These are phyloP conservation scores for Sinohyriopsis cumingii DNA, from an alignment of 2,888 invertebrate species.

Conservation along the genomic window DNA sequence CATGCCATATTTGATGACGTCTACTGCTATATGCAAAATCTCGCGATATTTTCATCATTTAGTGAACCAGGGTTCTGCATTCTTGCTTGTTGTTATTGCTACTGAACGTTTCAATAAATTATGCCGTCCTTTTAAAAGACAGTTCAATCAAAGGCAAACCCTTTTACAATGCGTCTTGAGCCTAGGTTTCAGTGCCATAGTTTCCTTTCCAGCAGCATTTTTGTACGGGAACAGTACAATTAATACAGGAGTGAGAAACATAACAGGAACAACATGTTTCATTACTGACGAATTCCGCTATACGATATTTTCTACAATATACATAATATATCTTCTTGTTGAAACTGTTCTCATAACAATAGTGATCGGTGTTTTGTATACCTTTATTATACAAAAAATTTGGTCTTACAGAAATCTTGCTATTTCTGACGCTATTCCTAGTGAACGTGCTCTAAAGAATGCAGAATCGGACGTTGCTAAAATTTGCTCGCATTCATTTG, in stretches of 20 bases:
- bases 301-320: constrained; percentile 14
- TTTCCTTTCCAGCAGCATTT: constrained; percentile 20
- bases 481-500: background rate
- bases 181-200: constrained; percentile 22
- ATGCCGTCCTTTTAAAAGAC: constrained; percentile 38
- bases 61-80: constrained; percentile 41
- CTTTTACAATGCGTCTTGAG: constrained; percentile 18
- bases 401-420: constrained; percentile 1
- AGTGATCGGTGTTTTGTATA: constrained; percentile 24
- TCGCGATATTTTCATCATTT: constrained; percentile 30
- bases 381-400: constrained; percentile 25
- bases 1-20: constrained; percentile 39
- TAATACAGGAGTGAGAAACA: constrained; percentile 23
- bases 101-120: constrained; percentile 41
- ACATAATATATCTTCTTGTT: constrained; percentile 11
- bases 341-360: constrained; percentile 24
- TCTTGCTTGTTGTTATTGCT: constrained; percentile 38
- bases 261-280: constrained; percentile 30
- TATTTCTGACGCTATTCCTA: too few species aligned
- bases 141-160: constrained; percentile 26
- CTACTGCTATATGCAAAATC: constrained; percentile 29
- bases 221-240: constrained; percentile 22
- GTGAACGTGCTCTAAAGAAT: too few species aligned
- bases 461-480: too few species aligned
- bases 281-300: constrained; percentile 10